Evolutionary conservation across 1,140 invertebrate genomes (phyloP), one percentile per base, ranked within the genome.

Genomic region (Drosophila lini): DNA sequence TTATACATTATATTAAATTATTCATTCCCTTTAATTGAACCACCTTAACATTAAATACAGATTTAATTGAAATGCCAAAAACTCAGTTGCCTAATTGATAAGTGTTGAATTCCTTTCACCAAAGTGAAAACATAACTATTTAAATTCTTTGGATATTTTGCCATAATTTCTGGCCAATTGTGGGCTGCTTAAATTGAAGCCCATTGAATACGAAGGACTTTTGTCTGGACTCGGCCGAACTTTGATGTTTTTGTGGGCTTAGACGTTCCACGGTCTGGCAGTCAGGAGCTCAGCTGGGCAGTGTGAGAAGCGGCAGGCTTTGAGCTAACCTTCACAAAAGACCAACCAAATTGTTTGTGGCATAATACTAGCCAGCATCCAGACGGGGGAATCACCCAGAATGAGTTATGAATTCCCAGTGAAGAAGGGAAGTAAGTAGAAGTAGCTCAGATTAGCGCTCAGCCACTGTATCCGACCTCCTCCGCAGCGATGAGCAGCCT

Each of bases 181-280:
- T 3, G 22, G 5, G 15, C 50, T 34, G 50, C 50, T 52, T 36
- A 53, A 53, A 40, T 25, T 11, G 9, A 61, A 56, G 16, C 25
- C 22, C n/a, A 25, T 80, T 59, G 32, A 57, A 61, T 36, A 8
- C 5, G 10, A n/a, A 13, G 36, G 42, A 44, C 25, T n/a, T 16
- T 34, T 16, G 10, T n/a, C 34, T 45, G 25, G 62, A 5, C 9
- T 4, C 8, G 10, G 16, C 9, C 59, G 55, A 53, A 44, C 70
- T 83, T 83, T 83, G 80, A 84, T 83, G 76, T 62, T 80, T 60
- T 50, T 65, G 50, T 60, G 13, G 19, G 36, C 38, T 75, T 44
- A 42, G 50, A 53, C 31, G 5, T 31, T 62, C 31, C 25, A 79
- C 73, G 73, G 81, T 83, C 73, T 83, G 67, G 73, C 55, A 47